These are phyloP conservation scores for Elysia chlorotica DNA, from an alignment of 1,140 invertebrate genomes.

Conservation along the genomic window DNA sequence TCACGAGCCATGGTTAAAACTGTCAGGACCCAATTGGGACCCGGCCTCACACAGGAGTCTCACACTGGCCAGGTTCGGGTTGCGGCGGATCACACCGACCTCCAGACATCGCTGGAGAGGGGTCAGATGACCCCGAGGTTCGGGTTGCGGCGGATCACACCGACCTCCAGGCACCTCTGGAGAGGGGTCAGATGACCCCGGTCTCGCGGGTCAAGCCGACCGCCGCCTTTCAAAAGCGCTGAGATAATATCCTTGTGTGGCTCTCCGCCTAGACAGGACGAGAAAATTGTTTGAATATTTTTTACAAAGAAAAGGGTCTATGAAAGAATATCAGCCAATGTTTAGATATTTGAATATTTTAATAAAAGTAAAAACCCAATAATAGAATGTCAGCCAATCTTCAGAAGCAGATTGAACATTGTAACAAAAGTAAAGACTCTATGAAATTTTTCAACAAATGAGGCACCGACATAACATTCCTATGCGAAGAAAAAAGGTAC, in stretches of 20 bases:
- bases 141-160: neutral
- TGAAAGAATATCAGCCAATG: too few relatives aligned
- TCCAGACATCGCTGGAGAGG: neutral
- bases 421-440: too few relatives aligned
- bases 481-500: too few relatives aligned
- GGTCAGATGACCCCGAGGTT: too few relatives aligned
- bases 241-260: neutral
- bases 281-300: too few relatives aligned
- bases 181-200: constrained; percentile 1
- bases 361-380: too few relatives aligned
- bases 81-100: neutral
- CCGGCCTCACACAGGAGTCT: constrained; percentile 12
- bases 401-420: too few relatives aligned
- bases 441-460: too few relatives aligned
- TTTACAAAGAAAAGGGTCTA: too few relatives aligned
- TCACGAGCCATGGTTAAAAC: constrained; percentile 9
- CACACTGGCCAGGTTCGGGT: neutral
- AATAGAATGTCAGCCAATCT: too few relatives aligned
- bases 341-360: too few relatives aligned
- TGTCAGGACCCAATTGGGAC: neutral
- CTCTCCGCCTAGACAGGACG: constrained; percentile 2
- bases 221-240: constrained; percentile 13
- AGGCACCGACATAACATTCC: too few relatives aligned
- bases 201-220: constrained; percentile 7
- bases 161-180: neutral